Evolutionary conservation across 2,113 vertebrate species (phyloP).

Genomic region (Ptilorrhoa leucosticta): DNA sequence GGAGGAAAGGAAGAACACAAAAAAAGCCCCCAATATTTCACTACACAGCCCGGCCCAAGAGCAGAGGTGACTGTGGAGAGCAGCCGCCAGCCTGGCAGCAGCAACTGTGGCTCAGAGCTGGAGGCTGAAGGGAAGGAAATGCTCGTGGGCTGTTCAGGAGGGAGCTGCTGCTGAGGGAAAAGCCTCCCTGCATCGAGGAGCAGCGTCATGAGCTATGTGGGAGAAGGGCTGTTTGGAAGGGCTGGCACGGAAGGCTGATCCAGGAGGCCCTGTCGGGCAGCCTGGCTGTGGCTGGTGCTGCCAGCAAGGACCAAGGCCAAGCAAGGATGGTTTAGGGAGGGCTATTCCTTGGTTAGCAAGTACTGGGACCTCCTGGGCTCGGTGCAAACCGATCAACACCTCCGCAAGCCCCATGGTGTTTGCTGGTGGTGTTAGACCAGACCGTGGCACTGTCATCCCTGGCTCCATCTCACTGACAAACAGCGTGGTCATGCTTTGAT

Average conservation of each 20-base stretch:
- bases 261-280: fast-evolving
- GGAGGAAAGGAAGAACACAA: neutral
- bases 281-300: neutral
- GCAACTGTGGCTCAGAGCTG: neutral
- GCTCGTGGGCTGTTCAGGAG: fast-evolving
- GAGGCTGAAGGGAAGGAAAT: neutral
- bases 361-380: neutral
- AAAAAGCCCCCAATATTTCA: neutral
- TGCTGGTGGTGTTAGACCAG: neutral
- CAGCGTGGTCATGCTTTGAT: fast-evolving
- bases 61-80: neutral
- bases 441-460: fast-evolving
- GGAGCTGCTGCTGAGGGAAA: neutral
- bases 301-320: neutral
- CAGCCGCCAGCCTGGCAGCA: neutral
- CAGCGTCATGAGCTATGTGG: fast-evolving
- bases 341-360: neutral
- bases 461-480: neutral
- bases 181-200: neutral
- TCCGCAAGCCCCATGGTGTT: neutral
- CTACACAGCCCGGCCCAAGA: neutral
- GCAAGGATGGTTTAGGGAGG: neutral
- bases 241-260: neutral
- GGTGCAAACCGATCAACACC: neutral
- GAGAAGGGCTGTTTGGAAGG: neutral